Evolutionary conservation across 2,113 vertebrate genomes (phyloP).

Genomic region (Corythornis madagascariensis): DNA sequence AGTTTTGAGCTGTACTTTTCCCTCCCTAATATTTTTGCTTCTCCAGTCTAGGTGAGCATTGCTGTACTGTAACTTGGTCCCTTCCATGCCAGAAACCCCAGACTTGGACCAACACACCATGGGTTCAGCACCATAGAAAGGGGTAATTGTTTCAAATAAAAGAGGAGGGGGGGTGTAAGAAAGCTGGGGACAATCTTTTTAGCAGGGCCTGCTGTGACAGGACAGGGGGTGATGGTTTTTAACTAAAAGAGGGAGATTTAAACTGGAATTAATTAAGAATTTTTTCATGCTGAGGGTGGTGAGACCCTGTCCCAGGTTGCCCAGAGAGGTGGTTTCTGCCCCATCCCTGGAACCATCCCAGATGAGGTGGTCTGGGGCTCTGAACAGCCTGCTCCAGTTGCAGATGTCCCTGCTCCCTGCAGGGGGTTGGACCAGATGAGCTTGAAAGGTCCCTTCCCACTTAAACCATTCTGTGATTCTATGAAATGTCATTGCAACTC

Average conservation of each 20-base stretch:
- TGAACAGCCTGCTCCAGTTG: background rate
- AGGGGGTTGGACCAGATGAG: background rate
- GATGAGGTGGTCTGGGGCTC: background rate
- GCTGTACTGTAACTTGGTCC: background rate
- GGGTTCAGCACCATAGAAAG: accelerated
- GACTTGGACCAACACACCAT: accelerated
- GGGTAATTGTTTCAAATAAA: background rate
- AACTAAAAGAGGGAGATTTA: background rate
- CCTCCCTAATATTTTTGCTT: background rate
- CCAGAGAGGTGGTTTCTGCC: background rate
- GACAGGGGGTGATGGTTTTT: background rate
- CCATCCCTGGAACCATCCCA: background rate
- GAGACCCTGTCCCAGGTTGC: background rate
- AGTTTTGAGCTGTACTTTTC: background rate
- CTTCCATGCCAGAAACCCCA: background rate
- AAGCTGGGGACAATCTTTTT: background rate
- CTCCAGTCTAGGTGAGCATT: background rate
- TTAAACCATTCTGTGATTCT: background rate
- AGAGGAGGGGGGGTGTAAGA: background rate
- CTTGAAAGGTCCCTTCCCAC: background rate
- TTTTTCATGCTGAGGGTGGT: background rate
- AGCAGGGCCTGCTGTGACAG: background rate
- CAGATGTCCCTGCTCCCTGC: background rate
- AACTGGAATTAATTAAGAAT: background rate
- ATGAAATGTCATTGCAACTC: background rate